These are phyloP conservation scores for Acronicta aceris DNA, from an alignment of 2,888 invertebrate species.

Conservation along the genomic window DNA sequence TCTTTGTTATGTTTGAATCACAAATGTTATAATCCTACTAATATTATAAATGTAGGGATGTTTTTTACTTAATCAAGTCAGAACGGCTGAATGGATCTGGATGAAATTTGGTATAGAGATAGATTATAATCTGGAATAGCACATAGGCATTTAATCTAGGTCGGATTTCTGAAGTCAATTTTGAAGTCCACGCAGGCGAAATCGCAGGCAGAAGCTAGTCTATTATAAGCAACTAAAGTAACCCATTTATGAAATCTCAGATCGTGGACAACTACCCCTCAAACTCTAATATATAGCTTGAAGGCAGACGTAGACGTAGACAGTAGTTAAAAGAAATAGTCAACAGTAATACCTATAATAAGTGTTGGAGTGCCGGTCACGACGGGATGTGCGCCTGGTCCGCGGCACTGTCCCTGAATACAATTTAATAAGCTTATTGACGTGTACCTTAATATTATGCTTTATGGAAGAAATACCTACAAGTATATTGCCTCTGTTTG, in stretches of 20 bases:
- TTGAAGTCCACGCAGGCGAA: too few relatives aligned
- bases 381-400: constrained; percentile 6
- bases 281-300: constrained; percentile 1
- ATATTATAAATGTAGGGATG: too few relatives aligned
- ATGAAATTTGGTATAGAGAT: too few relatives aligned
- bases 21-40: too few relatives aligned
- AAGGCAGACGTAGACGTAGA: constrained; percentile 8
- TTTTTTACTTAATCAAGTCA: too few relatives aligned
- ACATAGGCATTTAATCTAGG: too few relatives aligned
- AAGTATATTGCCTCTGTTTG: neutral
- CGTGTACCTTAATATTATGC: constrained; percentile 30
- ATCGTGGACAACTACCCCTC: neutral
- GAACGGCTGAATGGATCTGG: too few relatives aligned
- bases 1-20: too few relatives aligned
- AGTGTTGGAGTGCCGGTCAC: constrained; percentile 23
- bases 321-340: neutral
- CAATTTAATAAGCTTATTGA: constrained; percentile 34
- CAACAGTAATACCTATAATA: constrained; percentile 17
- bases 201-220: too few relatives aligned
- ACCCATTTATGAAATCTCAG: neutral
- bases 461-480: constrained; percentile 6
- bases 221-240: too few relatives aligned
- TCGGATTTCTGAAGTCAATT: too few relatives aligned
- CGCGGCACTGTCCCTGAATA: constrained; percentile 19
- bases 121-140: too few relatives aligned